A percentile compares a stretch with the other conserved stretches of the same genome.
Conservation (phyloP, 2,113 vertebrate species). For the Centropristis striata region DNA sequence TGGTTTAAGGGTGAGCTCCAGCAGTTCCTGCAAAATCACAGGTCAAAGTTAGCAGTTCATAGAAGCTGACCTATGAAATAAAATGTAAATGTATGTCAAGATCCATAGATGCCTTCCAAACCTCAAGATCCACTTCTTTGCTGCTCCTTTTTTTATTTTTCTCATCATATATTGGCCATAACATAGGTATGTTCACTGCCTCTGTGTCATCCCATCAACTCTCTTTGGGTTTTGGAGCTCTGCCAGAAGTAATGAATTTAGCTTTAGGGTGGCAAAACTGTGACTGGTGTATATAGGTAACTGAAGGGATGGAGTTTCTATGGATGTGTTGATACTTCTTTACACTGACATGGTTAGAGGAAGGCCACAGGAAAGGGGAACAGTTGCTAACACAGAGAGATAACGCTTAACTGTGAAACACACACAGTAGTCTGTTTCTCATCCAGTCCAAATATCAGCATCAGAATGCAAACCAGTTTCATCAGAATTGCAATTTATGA, state of each 20-base stretch:
- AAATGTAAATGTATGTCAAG: too few relatives aligned
- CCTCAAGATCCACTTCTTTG: not conserved
- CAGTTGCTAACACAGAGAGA: constrained; percentile 1
- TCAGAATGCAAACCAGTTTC: not conserved
- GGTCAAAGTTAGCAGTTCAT: not conserved
- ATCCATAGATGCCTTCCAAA: not conserved
- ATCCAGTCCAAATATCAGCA: not conserved
- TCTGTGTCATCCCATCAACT: not conserved
- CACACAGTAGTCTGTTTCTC: not conserved
- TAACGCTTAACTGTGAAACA: constrained; percentile 11
- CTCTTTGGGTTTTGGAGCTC: not conserved
- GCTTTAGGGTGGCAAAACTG: not conserved
- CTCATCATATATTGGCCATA: not conserved
- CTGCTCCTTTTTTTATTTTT: too few relatives aligned
- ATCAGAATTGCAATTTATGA: not conserved
- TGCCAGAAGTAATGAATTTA: not conserved
- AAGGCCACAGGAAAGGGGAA: constrained; percentile 42
- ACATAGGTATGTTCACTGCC: not conserved
- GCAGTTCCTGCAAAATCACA: not conserved
- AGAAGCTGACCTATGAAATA: not conserved
- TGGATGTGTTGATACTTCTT: not conserved
- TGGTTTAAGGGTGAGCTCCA: not conserved
- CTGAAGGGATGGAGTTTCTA: not conserved
- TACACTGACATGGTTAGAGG: constrained; percentile 6
- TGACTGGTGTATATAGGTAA: not conserved